phyloP scores from a whole-genome alignment of 2,888 invertebrate species.

The Perizoma affinitatum region DNA sequence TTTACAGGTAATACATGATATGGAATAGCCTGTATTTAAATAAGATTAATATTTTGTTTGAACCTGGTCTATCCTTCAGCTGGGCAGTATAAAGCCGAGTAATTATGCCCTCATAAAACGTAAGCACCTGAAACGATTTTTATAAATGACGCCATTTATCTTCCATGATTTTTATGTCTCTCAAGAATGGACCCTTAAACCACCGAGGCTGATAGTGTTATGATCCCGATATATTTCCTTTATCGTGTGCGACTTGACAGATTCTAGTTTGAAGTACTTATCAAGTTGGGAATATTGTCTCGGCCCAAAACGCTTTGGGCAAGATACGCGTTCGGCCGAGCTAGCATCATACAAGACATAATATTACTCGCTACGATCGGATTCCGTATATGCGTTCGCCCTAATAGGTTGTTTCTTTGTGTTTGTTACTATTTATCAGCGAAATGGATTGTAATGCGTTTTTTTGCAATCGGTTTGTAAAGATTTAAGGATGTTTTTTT shows the following conservation, averaged over 20 bases:
- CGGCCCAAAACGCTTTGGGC: constrained; percentile 8
- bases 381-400: no score
- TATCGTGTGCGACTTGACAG: constrained; percentile 54
- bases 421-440: no score
- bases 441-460: no score
- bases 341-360: no score
- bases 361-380: no score
- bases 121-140: constrained; percentile 10
- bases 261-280: constrained; percentile 43
- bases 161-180: constrained; percentile 32
- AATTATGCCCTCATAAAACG: constrained; percentile 13
- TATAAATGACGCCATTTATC: constrained; percentile 23
- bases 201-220: constrained; percentile 49
- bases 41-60: no score
- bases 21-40: no score
- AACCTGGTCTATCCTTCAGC: no score
- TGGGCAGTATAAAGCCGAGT: background rate
- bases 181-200: constrained; percentile 49
- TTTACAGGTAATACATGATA: no score
- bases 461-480: no score
- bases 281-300: constrained; percentile 19
- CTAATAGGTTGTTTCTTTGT: no score
- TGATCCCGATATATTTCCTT: constrained; percentile 55
- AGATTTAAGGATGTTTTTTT: no score
- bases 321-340: constrained; percentile 7